A percentile compares a stretch with the other conserved stretches of the same genome.
Evolutionary conservation across 2,797 vertebrate genomes (phyloP).

Genomic region (Liasis olivaceus): DNA sequence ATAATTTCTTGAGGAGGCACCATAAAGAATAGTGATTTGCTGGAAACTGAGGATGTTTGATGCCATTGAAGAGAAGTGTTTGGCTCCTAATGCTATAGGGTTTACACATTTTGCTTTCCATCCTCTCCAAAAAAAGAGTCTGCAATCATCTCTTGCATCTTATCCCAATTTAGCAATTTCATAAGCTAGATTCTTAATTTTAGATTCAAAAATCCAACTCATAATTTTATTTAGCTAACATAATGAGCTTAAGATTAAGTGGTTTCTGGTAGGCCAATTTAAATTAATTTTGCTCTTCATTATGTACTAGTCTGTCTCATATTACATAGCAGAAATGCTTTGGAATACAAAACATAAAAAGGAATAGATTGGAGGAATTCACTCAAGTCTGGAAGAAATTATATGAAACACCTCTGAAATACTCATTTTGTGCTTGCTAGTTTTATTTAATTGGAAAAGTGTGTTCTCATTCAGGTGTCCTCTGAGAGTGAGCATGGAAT

Average conservation of each 20-base stretch:
- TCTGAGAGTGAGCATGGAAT: constrained; percentile 20
- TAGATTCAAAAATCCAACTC: background rate
- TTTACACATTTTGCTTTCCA: background rate
- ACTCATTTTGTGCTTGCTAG: background rate
- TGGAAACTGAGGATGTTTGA: background rate
- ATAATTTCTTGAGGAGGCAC: background rate
- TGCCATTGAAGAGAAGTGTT: background rate
- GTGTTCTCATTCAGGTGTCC: background rate
- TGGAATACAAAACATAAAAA: constrained; percentile 4
- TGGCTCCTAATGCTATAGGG: background rate
- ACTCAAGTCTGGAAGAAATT: background rate
- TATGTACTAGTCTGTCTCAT: background rate
- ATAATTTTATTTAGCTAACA: background rate
- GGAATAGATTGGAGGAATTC: background rate
- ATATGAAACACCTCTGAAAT: background rate
- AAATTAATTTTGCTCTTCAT: background rate
- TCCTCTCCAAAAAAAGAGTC: no score
- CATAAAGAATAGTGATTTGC: background rate
- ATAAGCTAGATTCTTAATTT: background rate
- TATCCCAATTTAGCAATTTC: background rate
- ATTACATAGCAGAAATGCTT: background rate
- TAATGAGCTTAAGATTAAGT: background rate
- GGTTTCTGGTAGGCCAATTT: background rate
- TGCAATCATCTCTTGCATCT: background rate
- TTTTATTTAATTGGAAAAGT: constrained; percentile 21